These are phyloP conservation scores for Bucco capensis DNA, from an alignment of 2,113 vertebrate species.

Conservation along the genomic window DNA sequence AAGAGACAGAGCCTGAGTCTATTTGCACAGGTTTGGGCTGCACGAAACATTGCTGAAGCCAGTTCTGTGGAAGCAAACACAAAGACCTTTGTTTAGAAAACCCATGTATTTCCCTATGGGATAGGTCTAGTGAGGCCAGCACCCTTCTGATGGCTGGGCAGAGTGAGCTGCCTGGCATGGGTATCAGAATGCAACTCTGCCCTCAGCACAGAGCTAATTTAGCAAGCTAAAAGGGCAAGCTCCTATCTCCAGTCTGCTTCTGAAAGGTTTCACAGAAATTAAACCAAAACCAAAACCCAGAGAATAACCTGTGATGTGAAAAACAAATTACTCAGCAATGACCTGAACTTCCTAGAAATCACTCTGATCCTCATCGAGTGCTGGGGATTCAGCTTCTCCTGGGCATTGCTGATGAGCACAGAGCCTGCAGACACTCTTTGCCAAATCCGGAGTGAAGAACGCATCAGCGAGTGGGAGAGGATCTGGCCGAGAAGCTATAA, in stretches of 20 bases:
- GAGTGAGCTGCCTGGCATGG: fast-evolving
- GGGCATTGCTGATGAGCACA: no score
- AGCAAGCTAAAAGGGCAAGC: neutral
- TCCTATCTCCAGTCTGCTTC: neutral
- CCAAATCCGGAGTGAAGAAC: no score
- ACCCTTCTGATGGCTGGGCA: neutral
- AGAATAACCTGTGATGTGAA: neutral
- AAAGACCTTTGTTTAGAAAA: neutral
- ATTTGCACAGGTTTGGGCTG: neutral
- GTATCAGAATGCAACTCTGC: neutral
- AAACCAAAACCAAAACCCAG: slow-evolving; percentile 21
- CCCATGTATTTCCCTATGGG: fast-evolving
- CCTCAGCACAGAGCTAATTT: neutral
- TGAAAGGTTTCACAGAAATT: neutral
- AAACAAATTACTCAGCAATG: neutral
- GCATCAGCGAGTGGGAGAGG: neutral
- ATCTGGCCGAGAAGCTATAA: neutral
- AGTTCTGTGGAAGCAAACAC: neutral
- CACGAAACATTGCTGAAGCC: neutral
- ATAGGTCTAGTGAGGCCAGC: neutral
- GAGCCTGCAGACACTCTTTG: neutral
- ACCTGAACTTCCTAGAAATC: slow-evolving; percentile 35
- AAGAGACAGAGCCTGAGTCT: neutral
- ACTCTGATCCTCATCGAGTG: neutral
- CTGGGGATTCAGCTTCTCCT: neutral